These are phyloP conservation scores for Mimas tiliae DNA, from an alignment of 2,888 invertebrate species.

Conservation along the genomic window DNA sequence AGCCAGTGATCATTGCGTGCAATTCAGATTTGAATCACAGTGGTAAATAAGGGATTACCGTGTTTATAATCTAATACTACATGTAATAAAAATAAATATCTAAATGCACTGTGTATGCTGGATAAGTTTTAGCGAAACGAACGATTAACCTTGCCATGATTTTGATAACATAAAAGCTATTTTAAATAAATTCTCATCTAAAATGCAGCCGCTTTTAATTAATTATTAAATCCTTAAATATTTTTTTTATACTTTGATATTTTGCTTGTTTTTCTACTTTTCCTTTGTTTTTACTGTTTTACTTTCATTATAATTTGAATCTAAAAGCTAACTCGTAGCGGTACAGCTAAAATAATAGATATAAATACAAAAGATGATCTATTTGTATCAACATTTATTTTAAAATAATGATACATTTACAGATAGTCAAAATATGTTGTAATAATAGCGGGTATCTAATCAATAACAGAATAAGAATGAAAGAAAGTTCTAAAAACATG, in stretches of 20 bases:
- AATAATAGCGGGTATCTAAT: background rate
- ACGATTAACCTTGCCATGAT: background rate
- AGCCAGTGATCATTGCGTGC: background rate
- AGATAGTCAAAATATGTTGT: background rate
- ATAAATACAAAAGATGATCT: background rate
- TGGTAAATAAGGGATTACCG: conserved; percentile 1
- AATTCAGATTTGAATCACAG: background rate
- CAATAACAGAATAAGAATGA: background rate
- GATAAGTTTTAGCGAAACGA: background rate
- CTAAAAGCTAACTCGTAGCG: background rate
- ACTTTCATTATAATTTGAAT: background rate
- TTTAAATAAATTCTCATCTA: background rate
- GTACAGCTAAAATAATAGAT: background rate
- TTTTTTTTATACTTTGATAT: background rate
- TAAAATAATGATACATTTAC: background rate
- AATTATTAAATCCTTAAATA: background rate
- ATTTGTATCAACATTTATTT: background rate
- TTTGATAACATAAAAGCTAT: background rate
- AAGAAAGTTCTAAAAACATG: background rate
- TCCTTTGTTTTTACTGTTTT: background rate
- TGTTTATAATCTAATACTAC: background rate
- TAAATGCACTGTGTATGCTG: background rate
- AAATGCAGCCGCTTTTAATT: background rate
- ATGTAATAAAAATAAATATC: background rate
- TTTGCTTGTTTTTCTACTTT: conserved; percentile 10